A percentile compares a stretch with the other conserved stretches of the same genome.
Evolutionary conservation across 2,113 vertebrate genomes (phyloP).

Genomic region (Erinaceus europaeus): DNA sequence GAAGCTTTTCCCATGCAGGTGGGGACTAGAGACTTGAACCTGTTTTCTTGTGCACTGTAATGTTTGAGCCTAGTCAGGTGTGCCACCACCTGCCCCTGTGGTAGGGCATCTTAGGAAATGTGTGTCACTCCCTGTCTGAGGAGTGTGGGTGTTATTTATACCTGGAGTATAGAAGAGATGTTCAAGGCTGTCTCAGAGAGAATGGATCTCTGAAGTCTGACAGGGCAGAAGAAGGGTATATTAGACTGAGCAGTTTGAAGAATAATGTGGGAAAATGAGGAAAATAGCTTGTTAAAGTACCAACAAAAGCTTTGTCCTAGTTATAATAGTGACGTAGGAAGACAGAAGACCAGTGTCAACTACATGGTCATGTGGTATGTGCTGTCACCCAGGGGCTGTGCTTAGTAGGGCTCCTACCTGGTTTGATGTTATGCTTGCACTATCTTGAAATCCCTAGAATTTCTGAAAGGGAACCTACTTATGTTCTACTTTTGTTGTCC

Average conservation of each 20-base stretch:
- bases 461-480: too few species aligned
- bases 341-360: background rate
- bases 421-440: background rate
- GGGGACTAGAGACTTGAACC: too few species aligned
- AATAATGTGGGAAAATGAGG: background rate
- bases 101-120: too few species aligned
- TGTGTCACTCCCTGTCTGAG: too few species aligned
- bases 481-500: background rate
- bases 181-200: background rate
- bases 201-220: background rate
- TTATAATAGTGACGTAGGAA: background rate
- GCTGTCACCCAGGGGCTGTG: fast-evolving
- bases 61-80: too few species aligned
- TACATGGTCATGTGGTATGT: fast-evolving
- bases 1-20: too few species aligned
- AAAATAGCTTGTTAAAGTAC: background rate
- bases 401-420: background rate
- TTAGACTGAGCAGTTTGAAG: background rate
- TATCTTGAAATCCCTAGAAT: background rate
- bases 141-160: background rate
- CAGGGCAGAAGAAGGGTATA: too few species aligned
- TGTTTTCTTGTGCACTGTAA: too few species aligned
- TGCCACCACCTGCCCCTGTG: too few species aligned
- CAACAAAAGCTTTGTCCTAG: background rate
- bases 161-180: background rate